These are phyloP conservation scores for Sphyrna mokarran DNA, from an alignment of 2,113 vertebrate genomes.

Conservation along the genomic window DNA sequence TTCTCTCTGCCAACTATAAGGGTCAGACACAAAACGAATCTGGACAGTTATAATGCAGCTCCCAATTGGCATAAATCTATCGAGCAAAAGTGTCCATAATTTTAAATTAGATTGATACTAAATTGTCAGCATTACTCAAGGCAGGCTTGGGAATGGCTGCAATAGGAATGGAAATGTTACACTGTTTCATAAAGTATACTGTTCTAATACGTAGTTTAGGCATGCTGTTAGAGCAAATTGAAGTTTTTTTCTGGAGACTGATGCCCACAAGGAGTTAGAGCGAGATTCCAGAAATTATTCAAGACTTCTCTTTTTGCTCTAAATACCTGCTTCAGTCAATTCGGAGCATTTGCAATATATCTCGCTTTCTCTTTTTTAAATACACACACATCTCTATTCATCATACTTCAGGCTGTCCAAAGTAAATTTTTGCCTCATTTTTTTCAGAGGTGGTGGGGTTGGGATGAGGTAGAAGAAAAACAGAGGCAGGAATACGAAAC, in stretches of 20 bases:
- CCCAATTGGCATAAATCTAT: background rate
- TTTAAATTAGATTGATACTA: background rate
- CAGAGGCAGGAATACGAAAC: background rate
- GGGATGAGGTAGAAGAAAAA: background rate
- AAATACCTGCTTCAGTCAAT: background rate
- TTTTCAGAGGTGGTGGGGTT: background rate
- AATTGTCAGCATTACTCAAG: background rate
- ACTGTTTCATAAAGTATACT: background rate
- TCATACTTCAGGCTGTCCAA: background rate
- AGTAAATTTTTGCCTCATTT: background rate
- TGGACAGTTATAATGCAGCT: background rate
- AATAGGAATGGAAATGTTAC: background rate
- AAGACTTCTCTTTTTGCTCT: background rate
- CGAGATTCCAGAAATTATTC: slow-evolving; percentile 1
- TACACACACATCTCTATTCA: background rate
- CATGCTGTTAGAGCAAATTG: background rate
- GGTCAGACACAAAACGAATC: background rate
- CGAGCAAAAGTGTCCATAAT: background rate
- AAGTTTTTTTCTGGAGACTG: background rate
- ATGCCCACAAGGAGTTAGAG: background rate
- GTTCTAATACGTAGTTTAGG: background rate
- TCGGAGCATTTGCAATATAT: background rate
- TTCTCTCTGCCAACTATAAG: background rate
- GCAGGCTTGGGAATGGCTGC: background rate
- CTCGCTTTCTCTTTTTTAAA: background rate